A percentile compares a stretch with the other conserved stretches of the same genome.
These are phyloP conservation scores for Eupithecia abbreviata DNA, from an alignment of 2,888 invertebrate genomes.

Conservation along the genomic window DNA sequence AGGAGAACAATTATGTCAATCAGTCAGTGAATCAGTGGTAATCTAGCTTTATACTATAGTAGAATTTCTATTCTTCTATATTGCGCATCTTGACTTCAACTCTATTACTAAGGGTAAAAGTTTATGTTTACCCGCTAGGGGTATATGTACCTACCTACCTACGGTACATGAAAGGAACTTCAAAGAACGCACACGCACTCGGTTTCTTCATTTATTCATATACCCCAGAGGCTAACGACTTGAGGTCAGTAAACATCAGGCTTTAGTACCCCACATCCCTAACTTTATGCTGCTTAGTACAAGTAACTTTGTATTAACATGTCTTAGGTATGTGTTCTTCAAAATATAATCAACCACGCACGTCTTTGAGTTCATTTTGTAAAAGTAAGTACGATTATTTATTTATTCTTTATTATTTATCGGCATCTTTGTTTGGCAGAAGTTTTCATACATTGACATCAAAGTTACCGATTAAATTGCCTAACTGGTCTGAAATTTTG, in stretches of 20 bases:
- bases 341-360: neutral
- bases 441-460: too few species aligned
- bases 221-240: slow-evolving; percentile 33
- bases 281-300: slow-evolving; percentile 4
- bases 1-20: too few species aligned
- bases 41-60: too few species aligned
- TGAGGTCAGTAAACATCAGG: slow-evolving; percentile 34
- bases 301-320: neutral
- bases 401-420: too few species aligned
- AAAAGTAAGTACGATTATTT: too few species aligned
- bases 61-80: neutral
- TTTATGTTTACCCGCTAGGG: neutral
- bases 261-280: slow-evolving; percentile 12
- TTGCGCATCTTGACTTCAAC: neutral
- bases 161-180: slow-evolving; percentile 39
- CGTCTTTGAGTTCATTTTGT: too few species aligned
- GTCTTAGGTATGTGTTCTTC: neutral
- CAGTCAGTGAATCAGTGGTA: too few species aligned
- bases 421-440: too few species aligned
- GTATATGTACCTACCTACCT: neutral
- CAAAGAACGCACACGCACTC: slow-evolving; percentile 49
- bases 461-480: too few species aligned
- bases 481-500: too few species aligned
- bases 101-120: neutral
- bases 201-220: slow-evolving; percentile 56